A percentile compares a stretch with the other conserved stretches of the same genome.
Conservation (phyloP, 2,797 vertebrate genomes). For the Vespertilio murinus region DNA sequence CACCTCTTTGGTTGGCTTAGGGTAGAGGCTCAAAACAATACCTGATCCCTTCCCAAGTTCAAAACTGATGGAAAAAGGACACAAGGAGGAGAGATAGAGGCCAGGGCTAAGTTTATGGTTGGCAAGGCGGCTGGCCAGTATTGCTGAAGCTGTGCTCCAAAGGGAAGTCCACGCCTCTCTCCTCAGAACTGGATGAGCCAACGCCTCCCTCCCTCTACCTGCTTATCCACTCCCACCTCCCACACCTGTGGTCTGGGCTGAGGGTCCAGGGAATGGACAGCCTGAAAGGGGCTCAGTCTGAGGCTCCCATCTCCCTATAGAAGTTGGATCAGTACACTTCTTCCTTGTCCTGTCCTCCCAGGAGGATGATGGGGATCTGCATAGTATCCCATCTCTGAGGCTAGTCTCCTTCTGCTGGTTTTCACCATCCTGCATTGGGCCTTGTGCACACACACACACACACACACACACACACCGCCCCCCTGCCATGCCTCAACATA, state of each 20-base stretch:
- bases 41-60: background rate
- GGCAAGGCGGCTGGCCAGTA: background rate
- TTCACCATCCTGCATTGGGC: background rate
- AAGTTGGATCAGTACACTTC: background rate
- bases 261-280: background rate
- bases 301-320: background rate
- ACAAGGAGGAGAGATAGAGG: background rate
- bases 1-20: background rate
- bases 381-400: background rate
- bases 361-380: background rate
- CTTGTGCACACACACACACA: background rate
- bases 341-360: background rate
- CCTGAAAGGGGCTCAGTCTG: background rate
- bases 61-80: background rate
- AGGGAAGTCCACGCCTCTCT: background rate
- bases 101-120: background rate
- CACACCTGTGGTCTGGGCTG: background rate
- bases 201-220: background rate
- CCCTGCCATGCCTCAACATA: background rate
- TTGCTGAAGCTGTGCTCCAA: background rate
- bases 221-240: background rate
- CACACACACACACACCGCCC: no score
- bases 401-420: background rate
- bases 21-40: background rate
- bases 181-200: background rate